Conservation (phyloP, 2,888 invertebrate genomes). For the Euproctis similis region DNA sequence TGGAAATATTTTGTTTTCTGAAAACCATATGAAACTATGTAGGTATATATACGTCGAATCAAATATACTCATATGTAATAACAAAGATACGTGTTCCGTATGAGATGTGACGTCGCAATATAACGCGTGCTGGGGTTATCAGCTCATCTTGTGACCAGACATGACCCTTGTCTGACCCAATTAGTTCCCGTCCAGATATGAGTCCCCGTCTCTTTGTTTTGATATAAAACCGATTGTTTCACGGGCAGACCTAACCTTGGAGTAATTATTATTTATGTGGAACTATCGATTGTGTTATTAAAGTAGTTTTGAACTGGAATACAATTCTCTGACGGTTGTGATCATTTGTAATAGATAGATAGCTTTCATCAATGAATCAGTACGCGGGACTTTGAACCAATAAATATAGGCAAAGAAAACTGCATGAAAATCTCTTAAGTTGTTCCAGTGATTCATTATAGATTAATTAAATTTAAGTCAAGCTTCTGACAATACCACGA, state of each 20-base stretch:
- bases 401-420: no score
- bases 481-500: no score
- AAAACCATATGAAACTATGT: no score
- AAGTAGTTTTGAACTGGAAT: background rate
- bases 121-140: constrained; percentile 58
- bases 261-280: constrained; percentile 14
- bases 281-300: constrained; percentile 1
- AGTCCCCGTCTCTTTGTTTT: constrained; percentile 31
- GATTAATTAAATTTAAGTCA: no score
- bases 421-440: no score
- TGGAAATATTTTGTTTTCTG: no score
- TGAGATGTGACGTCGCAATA: constrained; percentile 35
- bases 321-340: no score
- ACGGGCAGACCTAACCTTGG: constrained; percentile 37
- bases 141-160: constrained; percentile 49
- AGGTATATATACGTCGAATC: no score
- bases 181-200: constrained; percentile 50
- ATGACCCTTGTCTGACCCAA: constrained; percentile 61
- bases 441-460: no score
- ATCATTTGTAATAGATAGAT: no score
- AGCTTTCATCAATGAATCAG: no score
- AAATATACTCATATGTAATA: constrained; percentile 14
- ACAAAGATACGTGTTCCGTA: constrained; percentile 23
- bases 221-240: constrained; percentile 32
- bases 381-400: no score